Evolutionary conservation across 2,797 vertebrate genomes (phyloP), one percentile per base, ranked within the genome.

Genomic region (Pachyuromys duprasi): DNA sequence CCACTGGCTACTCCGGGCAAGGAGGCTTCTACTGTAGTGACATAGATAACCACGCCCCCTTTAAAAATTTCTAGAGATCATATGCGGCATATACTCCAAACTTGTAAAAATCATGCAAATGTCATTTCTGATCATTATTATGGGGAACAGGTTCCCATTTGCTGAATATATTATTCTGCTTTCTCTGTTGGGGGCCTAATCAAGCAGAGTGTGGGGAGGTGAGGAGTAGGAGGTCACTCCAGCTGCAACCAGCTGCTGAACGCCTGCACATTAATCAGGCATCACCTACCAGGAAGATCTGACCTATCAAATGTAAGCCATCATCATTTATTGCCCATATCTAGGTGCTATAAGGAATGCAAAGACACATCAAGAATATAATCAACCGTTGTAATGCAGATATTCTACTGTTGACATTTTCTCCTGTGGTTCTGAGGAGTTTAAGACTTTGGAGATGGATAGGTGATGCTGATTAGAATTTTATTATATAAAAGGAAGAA

Each of bases 391-490:
- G 14, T 39, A 72, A 57, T n/a, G 28, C 24, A 70, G 67, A 87
- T 4, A 22, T 20, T 72, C 3, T 39, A 57, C 53, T 72, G 24
- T 72, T 72, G 84, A 72, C 17, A 39, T 57, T 39, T 55, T 86
- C 15, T 87, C 14, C 39, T 42, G 24, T 39, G 39, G 24, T 36
- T 57, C 79, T 90, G 79, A 91, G 28, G 57, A 74, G 15, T 17
- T 91, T 42, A 79, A 60, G n/a, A 92, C 74, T 88, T 95, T 49
- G 72, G 70, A 72, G 20, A 65, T 57, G 33, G 2, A 45, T 26
- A 62, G 49, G 14, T 57, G 62, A 89, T 89, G 74, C 17, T 92
- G 28, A 91, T 91, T 49, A 88, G 76, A 94, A 96, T 60, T 69
- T 45, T 92, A 95, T 33, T 86, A 6, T 28, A 80, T 39, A 60